Conservation (phyloP, 2,113 vertebrate species). For the Ginglymostoma cirratum region DNA sequence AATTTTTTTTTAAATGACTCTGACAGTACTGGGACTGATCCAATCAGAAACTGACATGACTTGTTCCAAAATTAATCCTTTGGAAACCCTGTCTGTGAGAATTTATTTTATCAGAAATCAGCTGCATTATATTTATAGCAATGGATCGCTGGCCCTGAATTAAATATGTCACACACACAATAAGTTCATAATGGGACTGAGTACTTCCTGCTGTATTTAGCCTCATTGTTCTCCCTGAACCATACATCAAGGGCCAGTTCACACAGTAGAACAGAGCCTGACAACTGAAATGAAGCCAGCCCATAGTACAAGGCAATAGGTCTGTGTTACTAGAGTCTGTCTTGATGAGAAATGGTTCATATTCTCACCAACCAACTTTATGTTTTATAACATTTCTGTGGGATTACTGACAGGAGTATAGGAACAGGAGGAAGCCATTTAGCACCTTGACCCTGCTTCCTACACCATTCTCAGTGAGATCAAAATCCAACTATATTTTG, state of each 20-base stretch:
- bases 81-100: neutral
- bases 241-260: neutral
- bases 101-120: neutral
- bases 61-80: neutral
- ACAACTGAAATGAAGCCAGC: neutral
- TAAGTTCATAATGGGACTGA: neutral
- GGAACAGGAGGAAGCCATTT: neutral
- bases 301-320: neutral
- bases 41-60: neutral
- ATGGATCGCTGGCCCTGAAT: neutral
- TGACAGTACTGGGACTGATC: neutral
- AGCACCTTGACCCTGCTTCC: neutral
- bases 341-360: neutral
- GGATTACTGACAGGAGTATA: neutral
- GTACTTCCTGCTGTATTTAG: neutral
- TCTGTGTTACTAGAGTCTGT: neutral
- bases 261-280: neutral
- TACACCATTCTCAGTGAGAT: neutral
- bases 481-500: neutral
- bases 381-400: neutral
- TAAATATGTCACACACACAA: neutral
- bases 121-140: slow-evolving; percentile 8
- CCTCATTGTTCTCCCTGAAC: neutral
- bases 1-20: neutral
- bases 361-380: neutral